These are phyloP conservation scores for Alouatta caraya DNA, from an alignment of 2,797 vertebrate species.

Conservation along the genomic window DNA sequence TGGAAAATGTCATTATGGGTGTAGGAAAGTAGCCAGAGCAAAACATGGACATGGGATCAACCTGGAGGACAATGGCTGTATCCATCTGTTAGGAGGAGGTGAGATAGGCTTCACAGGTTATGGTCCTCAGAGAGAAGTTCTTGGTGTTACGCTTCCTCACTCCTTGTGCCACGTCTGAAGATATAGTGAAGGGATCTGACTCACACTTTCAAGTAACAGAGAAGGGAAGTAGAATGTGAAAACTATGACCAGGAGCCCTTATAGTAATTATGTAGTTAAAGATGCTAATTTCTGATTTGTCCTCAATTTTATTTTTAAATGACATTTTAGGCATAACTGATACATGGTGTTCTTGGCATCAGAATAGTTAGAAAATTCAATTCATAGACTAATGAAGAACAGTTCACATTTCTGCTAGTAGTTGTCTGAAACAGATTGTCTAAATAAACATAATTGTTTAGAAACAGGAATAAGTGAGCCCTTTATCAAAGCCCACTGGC, in stretches of 20 bases:
- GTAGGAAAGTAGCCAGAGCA: neutral
- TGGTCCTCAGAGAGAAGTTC: neutral
- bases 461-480: neutral
- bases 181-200: neutral
- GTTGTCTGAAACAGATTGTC: constrained; percentile 23
- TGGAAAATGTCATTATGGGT: neutral
- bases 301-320: constrained; percentile 54
- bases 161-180: neutral
- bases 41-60: neutral
- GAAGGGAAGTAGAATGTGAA: neutral
- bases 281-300: constrained; percentile 35
- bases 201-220: neutral
- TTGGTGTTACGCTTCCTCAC: neutral
- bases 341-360: neutral
- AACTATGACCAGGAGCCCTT: neutral
- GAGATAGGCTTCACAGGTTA: neutral
- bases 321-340: constrained; percentile 36
- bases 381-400: constrained; percentile 41
- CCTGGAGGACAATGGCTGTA: neutral
- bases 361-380: constrained; percentile 38
- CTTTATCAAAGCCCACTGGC: neutral
- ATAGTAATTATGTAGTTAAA: neutral
- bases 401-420: neutral
- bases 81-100: neutral
- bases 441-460: constrained; percentile 47